Evolutionary conservation across 2,888 invertebrate species (phyloP).

Genomic region (Brachyopa scutellaris): DNA sequence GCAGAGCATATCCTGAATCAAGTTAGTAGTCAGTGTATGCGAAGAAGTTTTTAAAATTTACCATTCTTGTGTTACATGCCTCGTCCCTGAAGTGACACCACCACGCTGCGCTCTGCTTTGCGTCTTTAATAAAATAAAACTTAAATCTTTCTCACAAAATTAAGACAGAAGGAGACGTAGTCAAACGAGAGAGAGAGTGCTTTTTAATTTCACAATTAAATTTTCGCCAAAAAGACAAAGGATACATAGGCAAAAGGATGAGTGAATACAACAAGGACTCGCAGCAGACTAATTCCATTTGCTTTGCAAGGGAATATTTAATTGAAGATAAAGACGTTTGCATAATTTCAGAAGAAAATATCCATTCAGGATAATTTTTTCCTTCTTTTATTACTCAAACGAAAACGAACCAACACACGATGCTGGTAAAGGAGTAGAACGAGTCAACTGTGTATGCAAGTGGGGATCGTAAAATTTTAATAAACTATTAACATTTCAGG

Average conservation of each 20-base stretch:
- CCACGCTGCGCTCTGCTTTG: neutral
- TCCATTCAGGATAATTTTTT: slow-evolving; percentile 48
- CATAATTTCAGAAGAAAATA: slow-evolving; percentile 57
- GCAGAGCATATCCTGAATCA: slow-evolving; percentile 23
- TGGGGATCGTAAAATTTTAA: slow-evolving; percentile 63
- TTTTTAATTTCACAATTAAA: slow-evolving; percentile 70
- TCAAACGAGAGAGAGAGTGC: slow-evolving; percentile 38
- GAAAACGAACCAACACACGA: slow-evolving; percentile 1
- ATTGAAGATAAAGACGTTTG: slow-evolving; percentile 67
- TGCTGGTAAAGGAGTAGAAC: neutral
- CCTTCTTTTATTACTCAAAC: slow-evolving; percentile 9
- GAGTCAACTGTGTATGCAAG: slow-evolving; percentile 29
- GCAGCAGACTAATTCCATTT: slow-evolving; percentile 59
- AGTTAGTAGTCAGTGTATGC: slow-evolving; percentile 42
- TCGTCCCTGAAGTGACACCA: slow-evolving; percentile 37
- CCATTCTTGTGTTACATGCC: too few relatives aligned
- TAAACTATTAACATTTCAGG: slow-evolving; percentile 66
- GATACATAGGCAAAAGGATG: slow-evolving; percentile 1
- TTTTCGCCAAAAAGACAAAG: slow-evolving; percentile 40
- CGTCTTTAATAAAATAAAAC: slow-evolving; percentile 61
- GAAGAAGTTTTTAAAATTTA: slow-evolving; percentile 46
- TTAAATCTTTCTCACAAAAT: slow-evolving; percentile 35
- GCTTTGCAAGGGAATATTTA: slow-evolving; percentile 54
- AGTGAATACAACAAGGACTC: slow-evolving; percentile 29
- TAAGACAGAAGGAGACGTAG: neutral